Evolutionary conservation across 92 coral and sea anemone species (phyloP).

Genomic region (Heliopora coerulea): DNA sequence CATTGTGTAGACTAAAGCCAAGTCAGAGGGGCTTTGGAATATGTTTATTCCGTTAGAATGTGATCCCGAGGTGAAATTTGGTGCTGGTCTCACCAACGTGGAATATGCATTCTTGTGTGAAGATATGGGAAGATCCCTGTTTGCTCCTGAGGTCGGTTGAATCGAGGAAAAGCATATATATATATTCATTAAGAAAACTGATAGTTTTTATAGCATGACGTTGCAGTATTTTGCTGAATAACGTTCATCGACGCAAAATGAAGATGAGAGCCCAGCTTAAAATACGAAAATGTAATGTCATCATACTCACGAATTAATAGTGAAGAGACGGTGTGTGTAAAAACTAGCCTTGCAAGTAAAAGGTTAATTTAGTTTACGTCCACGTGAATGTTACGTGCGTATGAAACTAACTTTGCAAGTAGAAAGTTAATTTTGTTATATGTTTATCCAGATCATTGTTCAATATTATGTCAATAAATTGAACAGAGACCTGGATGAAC

Average conservation of each 20-base stretch:
- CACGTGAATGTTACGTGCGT: background rate
- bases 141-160: conserved; percentile 76
- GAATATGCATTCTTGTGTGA: conserved; percentile 93
- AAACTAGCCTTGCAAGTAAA: background rate
- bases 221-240: too few species aligned
- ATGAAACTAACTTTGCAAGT: background rate
- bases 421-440: background rate
- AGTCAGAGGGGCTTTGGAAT: conserved; percentile 85
- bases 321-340: too few species aligned
- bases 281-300: too few species aligned
- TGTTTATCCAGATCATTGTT: too few species aligned
- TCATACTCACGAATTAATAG: too few species aligned
- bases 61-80: conserved; percentile 73
- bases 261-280: too few species aligned
- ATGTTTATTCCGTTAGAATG: conserved; percentile 84
- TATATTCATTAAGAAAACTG: background rate
- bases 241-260: too few species aligned
- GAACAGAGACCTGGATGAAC: too few species aligned
- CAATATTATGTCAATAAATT: too few species aligned
- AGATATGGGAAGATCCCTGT: conserved; percentile 77
- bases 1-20: conserved; percentile 65
- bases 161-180: background rate
- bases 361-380: background rate
- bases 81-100: conserved; percentile 87
- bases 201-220: background rate